Conservation (phyloP, 2,888 invertebrate species). For the Drosophila paranaensis region DNA sequence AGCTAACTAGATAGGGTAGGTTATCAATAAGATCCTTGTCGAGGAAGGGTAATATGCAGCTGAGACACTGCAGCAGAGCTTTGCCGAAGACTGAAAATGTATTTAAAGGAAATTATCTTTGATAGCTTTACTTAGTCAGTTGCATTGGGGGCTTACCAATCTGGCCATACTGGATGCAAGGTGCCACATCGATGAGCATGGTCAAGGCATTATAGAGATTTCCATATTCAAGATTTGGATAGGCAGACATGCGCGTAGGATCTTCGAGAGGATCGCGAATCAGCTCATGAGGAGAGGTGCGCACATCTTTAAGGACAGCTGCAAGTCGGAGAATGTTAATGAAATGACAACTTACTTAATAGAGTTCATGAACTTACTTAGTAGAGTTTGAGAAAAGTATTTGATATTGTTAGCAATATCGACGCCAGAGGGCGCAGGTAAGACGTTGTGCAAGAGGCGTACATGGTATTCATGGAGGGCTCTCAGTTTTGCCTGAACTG, state of each 20-base stretch:
- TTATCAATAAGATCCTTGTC: constrained; percentile 98
- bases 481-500: constrained; percentile 99
- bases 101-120: background rate
- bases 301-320: constrained; percentile 99
- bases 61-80: constrained; percentile 96
- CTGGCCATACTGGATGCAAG: constrained; percentile 94
- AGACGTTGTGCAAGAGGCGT: constrained; percentile 94
- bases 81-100: constrained; percentile 93
- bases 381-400: constrained; percentile 98
- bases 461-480: constrained; percentile 98
- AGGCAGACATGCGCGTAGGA: constrained; percentile 93
- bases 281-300: constrained; percentile 95
- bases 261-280: constrained; percentile 95
- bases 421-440: constrained; percentile 96
- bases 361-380: constrained; percentile 89
- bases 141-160: constrained; percentile 87
- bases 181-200: constrained; percentile 94
- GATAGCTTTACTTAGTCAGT: background rate
- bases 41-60: constrained; percentile 97
- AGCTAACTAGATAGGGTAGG: constrained; percentile 96
- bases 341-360: background rate
- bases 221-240: constrained; percentile 98
- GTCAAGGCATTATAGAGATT: constrained; percentile 96
- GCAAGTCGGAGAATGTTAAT: background rate
- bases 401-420: constrained; percentile 99